Evolutionary conservation across 2,888 invertebrate species (phyloP), one percentile per base, ranked within the genome.

Genomic region (Drosophila kokeensis): DNA sequence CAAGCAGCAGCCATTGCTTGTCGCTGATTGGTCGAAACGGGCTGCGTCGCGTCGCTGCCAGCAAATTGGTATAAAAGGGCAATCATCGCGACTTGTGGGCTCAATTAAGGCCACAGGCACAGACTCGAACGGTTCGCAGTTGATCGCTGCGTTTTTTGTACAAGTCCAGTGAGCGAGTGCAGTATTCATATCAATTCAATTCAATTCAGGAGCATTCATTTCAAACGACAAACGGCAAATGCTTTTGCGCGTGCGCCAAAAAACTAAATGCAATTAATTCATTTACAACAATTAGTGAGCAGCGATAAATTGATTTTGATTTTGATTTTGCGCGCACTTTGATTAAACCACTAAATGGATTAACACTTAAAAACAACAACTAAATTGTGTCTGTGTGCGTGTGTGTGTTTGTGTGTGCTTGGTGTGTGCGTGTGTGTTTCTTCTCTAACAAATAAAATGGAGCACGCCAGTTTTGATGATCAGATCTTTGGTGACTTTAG

Each of bases 401-500:
- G 32, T 48, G 65, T 24, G 36, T 70, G 55, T 64, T 29, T 53
- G 45, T 29, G 38, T 50, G 53, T 49, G 30, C 34, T 63, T n/a
- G 11, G 48, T 49, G 54, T 59, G 68, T 52, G 27, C 13, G 40
- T 21, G 21, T 18, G 32, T 32, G 30, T 34, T 21, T 34, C 8
- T 2, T 15, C 8, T 49, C 1, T 3, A 18, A 45, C 0, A 24
- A 45, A 45, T 58, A 21, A 89, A 57, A 96, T 97, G 96, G 97
- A 97, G 93, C 96, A 95, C 89, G 94, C 94, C 36, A 93, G 94
- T 75, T 95, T 97, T 93, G 97, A 97, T 92, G 97, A 97, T 91
- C 96, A 96, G 89, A 95, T 96, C 70, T 97, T 97, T 93, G 94
- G 95, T 80, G 97, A 97, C 93, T 97, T 97, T 90, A 93, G 94